These are phyloP conservation scores for Macroramphosus scolopax DNA, from an alignment of 2,797 vertebrate species.

Conservation along the genomic window DNA sequence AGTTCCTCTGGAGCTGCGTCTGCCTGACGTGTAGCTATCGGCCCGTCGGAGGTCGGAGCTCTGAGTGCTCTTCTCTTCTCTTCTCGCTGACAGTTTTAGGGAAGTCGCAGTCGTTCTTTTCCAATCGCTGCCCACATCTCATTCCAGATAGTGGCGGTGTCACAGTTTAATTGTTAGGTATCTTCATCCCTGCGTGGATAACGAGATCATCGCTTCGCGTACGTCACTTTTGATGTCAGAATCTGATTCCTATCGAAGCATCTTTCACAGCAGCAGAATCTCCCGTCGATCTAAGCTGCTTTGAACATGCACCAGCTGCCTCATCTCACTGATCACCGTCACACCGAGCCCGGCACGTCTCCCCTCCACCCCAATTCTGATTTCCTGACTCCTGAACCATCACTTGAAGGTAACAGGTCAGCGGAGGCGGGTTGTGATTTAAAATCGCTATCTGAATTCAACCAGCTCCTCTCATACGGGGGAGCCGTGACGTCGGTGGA, in stretches of 20 bases:
- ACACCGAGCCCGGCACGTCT: conserved; percentile 1
- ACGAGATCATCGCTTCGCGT: conserved; percentile 19
- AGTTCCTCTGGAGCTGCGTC: no score
- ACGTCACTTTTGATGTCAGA: conserved; percentile 40
- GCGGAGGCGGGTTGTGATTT: neutral
- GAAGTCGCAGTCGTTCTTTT: no score
- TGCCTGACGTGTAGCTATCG: no score
- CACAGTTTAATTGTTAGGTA: conserved; percentile 6
- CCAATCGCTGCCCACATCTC: no score
- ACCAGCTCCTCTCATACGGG: neutral
- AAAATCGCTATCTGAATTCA: neutral
- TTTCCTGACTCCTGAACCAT: conserved; percentile 28
- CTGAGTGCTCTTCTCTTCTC: no score
- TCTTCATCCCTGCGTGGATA: conserved; percentile 18
- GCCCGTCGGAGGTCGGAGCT: no score
- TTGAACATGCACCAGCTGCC: conserved; percentile 46
- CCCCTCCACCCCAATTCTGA: neutral
- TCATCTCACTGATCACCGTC: conserved; percentile 28
- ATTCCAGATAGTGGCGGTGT: neutral
- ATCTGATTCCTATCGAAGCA: conserved; percentile 26
- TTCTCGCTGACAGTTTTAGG: no score
- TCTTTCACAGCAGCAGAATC: conserved; percentile 30
- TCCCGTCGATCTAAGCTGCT: conserved; percentile 38
- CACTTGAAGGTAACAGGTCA: conserved; percentile 32
- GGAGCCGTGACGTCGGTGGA: no score